Evolutionary conservation across 2,888 invertebrate species (phyloP), one percentile per base, ranked within the genome.

Genomic region (Diachrysia chrysitis): DNA sequence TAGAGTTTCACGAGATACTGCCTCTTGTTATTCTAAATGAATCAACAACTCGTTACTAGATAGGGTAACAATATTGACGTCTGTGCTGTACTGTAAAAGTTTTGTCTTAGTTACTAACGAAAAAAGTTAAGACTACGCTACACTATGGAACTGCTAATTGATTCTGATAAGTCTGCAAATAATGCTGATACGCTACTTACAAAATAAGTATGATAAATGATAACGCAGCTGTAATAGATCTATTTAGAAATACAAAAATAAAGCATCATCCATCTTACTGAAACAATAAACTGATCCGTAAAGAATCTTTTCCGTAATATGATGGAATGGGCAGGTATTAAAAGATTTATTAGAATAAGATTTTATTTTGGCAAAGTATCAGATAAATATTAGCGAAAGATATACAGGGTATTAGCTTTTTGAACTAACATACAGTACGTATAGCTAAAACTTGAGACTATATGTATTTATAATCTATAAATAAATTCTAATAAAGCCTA

Each of bases 1-100:
- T 94, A 94, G 84, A 90, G 86, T 89, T 89, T 79, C 86, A 84
- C 80, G 85, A 82, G 89, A 85, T 87, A 89, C 89, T 89, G 85
- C 80, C 87, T 87, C 87, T 88, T 88, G 86, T 88, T 87, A 86
- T 88, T 86, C 84, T 89, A 88, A 91, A 92, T 90, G 85, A 90
- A 91, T 90, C 88, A 89, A 89, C 87, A 86, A 86, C 83, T 86
- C 78, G 82, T 83, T 82, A 81, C 80, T 80, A 70, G 67, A 63
- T 83, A 78, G 83, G 76, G 79, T 66, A 63, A 71, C 58, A 68
- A 82, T 77, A 82, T 82, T 80, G 78, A 68, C 42, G 54, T 56
- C 56, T 65, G 63, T 16, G 19, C 53, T 68, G 37, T 19, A 58
- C 62, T 68, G 54, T 68, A 62, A 37, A 69, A 66, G 23, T 68